Conservation (phyloP, 2,888 invertebrate genomes). For the Lasioglossum morio region DNA sequence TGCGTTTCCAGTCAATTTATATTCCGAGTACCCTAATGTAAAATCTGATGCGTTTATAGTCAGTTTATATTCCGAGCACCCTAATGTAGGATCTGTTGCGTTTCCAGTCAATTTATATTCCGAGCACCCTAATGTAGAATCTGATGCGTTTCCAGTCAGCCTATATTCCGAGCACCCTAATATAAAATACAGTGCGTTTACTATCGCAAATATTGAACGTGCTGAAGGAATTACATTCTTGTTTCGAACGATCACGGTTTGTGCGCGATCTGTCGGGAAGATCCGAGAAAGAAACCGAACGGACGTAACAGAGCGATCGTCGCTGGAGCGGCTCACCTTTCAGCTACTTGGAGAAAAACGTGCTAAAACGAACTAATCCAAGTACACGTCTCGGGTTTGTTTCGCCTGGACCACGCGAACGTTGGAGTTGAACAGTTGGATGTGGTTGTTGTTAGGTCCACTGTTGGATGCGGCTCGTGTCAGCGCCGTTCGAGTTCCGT, state of each 20-base stretch:
- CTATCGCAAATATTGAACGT: background rate
- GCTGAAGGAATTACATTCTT: background rate
- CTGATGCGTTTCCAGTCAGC: no score
- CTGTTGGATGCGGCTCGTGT: constrained; percentile 82
- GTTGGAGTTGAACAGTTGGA: constrained; percentile 70
- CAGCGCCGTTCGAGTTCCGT: constrained; percentile 66
- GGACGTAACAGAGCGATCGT: background rate
- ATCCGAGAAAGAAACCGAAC: background rate
- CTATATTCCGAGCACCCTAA: no score
- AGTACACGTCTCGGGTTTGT: constrained; percentile 64
- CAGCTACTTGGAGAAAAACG: constrained; percentile 81
- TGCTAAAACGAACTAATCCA: constrained; percentile 80
- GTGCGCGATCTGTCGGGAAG: background rate
- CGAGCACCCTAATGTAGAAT: no score
- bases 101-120: no score
- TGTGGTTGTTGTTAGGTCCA: constrained; percentile 73
- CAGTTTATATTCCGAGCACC: no score
- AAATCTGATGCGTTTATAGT: no score
- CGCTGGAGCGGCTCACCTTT: constrained; percentile 59
- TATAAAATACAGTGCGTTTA: no score
- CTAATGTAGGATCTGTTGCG: no score
- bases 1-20: no score
- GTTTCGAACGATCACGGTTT: background rate
- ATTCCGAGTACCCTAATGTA: no score
- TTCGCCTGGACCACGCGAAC: constrained; percentile 64